Percentiles rank a stretch among this genome's conserved stretches.
Conservation (phyloP, 2,888 invertebrate species). For the Drosophila stalkeri region DNA sequence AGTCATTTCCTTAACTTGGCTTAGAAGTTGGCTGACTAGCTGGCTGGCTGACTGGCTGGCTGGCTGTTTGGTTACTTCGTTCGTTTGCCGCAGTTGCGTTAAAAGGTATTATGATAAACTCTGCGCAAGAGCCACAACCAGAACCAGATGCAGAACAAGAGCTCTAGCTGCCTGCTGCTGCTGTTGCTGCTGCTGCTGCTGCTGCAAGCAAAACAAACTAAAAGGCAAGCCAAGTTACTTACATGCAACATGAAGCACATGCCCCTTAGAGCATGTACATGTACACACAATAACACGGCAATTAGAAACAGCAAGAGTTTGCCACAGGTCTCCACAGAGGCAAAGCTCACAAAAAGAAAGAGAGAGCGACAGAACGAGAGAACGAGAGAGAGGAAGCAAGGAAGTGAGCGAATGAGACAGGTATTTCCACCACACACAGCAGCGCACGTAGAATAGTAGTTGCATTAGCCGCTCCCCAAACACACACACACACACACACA, state of each 20-base stretch:
- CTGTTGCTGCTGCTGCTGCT: background rate
- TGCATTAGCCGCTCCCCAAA: slow-evolving; percentile 35
- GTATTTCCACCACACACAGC: slow-evolving; percentile 7
- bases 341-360: slow-evolving; percentile 2
- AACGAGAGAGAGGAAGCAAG: background rate
- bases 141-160: slow-evolving; percentile 13
- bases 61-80: background rate
- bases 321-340: slow-evolving; percentile 39
- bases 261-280: slow-evolving; percentile 21
- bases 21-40: slow-evolving; percentile 34
- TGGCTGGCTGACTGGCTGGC: slow-evolving; percentile 6
- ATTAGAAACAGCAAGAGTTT: slow-evolving; percentile 64
- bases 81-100: slow-evolving; percentile 53
- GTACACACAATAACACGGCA: slow-evolving; percentile 52
- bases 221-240: slow-evolving; percentile 26
- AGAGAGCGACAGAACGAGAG: background rate
- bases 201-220: slow-evolving; percentile 26
- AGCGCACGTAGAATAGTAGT: slow-evolving; percentile 62
- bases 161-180: slow-evolving; percentile 3
- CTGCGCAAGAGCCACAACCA: slow-evolving; percentile 8
- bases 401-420: background rate
- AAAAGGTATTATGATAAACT: slow-evolving; percentile 68
- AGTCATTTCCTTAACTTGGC: slow-evolving; percentile 46
- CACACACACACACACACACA: slow-evolving; percentile 19
- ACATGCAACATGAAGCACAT: slow-evolving; percentile 62